Conservation (phyloP, 2,113 vertebrate species). For the Gobio gobio region DNA sequence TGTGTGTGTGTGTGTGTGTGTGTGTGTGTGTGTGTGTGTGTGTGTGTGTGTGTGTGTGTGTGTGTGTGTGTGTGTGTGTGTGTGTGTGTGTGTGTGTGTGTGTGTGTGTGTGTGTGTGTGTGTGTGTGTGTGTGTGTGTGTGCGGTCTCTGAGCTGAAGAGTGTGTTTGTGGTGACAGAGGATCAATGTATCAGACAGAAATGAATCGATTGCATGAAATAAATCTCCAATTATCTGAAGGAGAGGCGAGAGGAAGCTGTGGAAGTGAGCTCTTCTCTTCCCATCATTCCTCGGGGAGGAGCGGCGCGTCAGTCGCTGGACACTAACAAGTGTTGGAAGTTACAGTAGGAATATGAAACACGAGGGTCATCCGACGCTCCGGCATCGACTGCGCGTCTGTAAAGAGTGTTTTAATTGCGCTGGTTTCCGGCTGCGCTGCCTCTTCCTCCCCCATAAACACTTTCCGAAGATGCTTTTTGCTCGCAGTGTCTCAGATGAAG, state of each 20-base stretch:
- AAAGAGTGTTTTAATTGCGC: background rate
- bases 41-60: too few relatives aligned
- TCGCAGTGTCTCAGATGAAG: conserved; percentile 72
- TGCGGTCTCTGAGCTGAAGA: too few relatives aligned
- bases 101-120: too few relatives aligned
- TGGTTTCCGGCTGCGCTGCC: conserved; percentile 20
- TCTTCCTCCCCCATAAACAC: conserved; percentile 43
- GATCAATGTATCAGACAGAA: conserved; percentile 77
- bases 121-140: too few relatives aligned
- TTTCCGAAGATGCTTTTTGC: conserved; percentile 65
- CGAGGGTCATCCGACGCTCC: background rate
- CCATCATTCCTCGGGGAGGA: conserved; percentile 63
- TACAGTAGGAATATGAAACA: background rate
- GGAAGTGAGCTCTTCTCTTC: conserved; percentile 35
- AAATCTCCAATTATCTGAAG: conserved; percentile 82
- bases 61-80: too few relatives aligned
- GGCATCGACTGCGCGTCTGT: background rate
- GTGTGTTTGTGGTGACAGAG: conserved; percentile 67
- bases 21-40: too few relatives aligned
- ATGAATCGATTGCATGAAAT: conserved; percentile 81
- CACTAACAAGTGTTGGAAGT: conserved; percentile 50
- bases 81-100: too few relatives aligned
- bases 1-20: too few relatives aligned
- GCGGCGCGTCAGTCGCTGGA: conserved; percentile 10
- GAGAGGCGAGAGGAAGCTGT: conserved; percentile 55